Evolutionary conservation across 2,113 vertebrate species (phyloP), one percentile per base, ranked within the genome.

Genomic region (Corythornis vintsioides): DNA sequence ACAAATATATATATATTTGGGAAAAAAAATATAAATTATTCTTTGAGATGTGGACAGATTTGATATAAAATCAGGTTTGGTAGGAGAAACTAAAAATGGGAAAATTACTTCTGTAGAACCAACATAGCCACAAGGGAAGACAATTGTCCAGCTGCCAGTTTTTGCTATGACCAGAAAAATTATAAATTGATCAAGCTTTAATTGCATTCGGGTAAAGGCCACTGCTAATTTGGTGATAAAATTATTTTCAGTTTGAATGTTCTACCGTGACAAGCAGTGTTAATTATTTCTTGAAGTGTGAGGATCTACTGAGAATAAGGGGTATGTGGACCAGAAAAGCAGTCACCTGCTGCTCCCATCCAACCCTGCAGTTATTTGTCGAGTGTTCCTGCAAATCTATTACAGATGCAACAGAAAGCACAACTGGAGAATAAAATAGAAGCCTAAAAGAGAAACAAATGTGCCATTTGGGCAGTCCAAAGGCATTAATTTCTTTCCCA

Each of bases 281-380:
- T 91, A 89, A 92, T 95, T 70, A 84, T 89, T 94, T 94, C 50
- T 85, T 80, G 57, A 89, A 86, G 4, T 78, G 90, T 61, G 43
- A 83, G 35, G 15, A 28, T 93, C 80, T 89, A 17, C 35, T 48
- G 14, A 86, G 42, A 91, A 56, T 24, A 48, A 90, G 26, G 48
- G 52, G 89, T 91, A 75, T 86, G 24, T 1, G 5, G 40, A 72
- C 16, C 25, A 80, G 71, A 93, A 84, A 84, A 92, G 73, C 35
- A 88, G 13, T 13, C 50, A 52, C 59, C 40, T 64, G 67, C 40
- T 88, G 40, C 8, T 88, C 18, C 42, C 48, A 88, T 93, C 47
- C 89, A 53, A 67, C 90, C 48, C 73, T 90, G 22, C 61, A 55
- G 38, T 74, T 75, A 93, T 88, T 90, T 93, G 61, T 90, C 89